Base-by-base conservation (phyloP, 92 coral and sea anemone species). In the Porites rus region DNA sequence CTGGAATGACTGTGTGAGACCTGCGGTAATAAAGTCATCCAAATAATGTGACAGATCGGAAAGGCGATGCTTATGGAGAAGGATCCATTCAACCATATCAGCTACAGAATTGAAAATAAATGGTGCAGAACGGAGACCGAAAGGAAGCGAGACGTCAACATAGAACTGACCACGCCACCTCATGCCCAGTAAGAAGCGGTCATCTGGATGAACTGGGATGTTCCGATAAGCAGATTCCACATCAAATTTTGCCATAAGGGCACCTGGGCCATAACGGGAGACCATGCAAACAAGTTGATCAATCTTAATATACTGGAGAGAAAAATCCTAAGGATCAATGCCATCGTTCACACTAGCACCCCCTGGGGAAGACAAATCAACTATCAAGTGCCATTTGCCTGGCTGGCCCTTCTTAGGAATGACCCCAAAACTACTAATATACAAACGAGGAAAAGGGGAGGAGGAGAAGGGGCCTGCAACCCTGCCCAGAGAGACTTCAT, bases 261-360 rank as follows among this genome's bases (percentile, higher is more conserved):
- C 85, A 0, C 91, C 91, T 8, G 68, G 79, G 52, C 91, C 91
- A 10, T 58, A 8, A 1, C 12, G 16, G 46, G 53, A 43, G 1
- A 91, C 62, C 67, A 83, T 69, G 8, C 58, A 3, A 51, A 90
- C 80, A 7, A 83, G 64, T 43, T 84, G 74, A 65, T 86, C 87
- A 3, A 90, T 77, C 10, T 64, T 53, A 16, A 82, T 71, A 38
- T 80, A 90, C 14, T 60, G 76, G 1, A 90, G 75, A 12, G 87
- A 74, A 71, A 85, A 79, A 8, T 14, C 69, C 13, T 86, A 69
- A 0, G 74, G 67, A 19, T 82, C 38, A 18, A 86, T 80, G 19
- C 93, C 85, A 21, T 84, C 92, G 58, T 89, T 89, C 38, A 89
- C 92, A 17, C 92, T 89, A 16, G 13, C 8, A 10, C 90, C 90